Conservation (phyloP, 2,113 vertebrate species). For the Polyodon spathula region DNA sequence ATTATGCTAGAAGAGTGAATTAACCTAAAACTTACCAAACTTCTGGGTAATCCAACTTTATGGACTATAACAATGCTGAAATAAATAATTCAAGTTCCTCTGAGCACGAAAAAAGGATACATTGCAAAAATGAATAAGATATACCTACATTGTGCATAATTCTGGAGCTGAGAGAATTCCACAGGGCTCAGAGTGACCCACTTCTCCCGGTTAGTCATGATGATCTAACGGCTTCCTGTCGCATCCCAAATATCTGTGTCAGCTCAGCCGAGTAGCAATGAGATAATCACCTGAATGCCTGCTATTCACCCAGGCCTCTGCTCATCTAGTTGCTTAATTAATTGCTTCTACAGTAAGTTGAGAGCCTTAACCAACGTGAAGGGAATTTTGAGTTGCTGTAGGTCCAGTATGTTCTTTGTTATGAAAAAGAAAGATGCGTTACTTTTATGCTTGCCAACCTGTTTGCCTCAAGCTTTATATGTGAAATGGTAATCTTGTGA, state of each 20-base stretch:
- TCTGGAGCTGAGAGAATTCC: conserved; percentile 88
- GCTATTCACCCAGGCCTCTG: background rate
- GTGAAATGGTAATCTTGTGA: too few relatives aligned
- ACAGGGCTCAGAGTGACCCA: conserved; percentile 89
- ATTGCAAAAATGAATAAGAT: background rate
- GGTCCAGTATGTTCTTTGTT: background rate
- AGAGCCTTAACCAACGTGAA: background rate
- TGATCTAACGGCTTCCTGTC: conserved; percentile 31
- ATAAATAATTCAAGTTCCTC: too few relatives aligned
- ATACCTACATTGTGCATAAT: conserved; percentile 88
- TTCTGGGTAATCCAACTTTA: too few relatives aligned
- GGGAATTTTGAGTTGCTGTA: background rate
- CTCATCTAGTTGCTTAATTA: background rate
- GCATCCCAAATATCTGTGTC: conserved; percentile 42
- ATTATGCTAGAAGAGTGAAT: too few relatives aligned
- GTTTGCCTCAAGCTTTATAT: too few relatives aligned
- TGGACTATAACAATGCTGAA: too few relatives aligned
- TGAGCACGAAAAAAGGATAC: too few relatives aligned
- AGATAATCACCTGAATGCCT: conserved; percentile 3
- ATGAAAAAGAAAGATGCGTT: too few relatives aligned
- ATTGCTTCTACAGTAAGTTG: background rate
- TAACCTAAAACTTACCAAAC: too few relatives aligned
- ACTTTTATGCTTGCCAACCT: too few relatives aligned
- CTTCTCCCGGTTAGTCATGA: conserved; percentile 78
- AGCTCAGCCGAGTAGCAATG: conserved; percentile 10